Conservation (phyloP, 1,140 invertebrate genomes). For the Archivesica marissinica region DNA sequence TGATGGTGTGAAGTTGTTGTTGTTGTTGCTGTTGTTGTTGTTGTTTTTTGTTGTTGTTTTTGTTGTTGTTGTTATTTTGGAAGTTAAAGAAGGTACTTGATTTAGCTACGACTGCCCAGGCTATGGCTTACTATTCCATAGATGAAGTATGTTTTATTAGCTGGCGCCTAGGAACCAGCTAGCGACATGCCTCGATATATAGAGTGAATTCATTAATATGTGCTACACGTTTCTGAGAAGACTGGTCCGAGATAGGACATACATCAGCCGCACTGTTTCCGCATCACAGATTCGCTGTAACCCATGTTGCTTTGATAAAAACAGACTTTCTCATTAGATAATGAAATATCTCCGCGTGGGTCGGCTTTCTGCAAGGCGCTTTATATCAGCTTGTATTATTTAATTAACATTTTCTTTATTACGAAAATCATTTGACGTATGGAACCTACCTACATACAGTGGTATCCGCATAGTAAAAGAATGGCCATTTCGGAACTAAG, state of each 20-base stretch:
- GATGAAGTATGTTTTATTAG: not conserved
- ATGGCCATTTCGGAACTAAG: conserved; percentile 18
- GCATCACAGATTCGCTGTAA: not conserved
- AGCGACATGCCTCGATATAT: not conserved
- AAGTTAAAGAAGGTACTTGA: not conserved
- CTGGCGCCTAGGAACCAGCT: not conserved
- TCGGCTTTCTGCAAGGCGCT: not conserved
- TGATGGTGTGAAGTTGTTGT: not conserved
- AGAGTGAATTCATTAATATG: not conserved
- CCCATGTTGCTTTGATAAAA: not conserved
- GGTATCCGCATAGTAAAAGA: not conserved
- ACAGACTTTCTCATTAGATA: not conserved
- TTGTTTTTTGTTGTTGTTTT: not conserved
- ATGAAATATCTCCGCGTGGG: not conserved
- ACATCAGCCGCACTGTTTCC: not conserved
- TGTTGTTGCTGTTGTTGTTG: not conserved
- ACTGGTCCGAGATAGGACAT: conserved; percentile 1
- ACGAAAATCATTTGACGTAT: conserved; percentile 20
- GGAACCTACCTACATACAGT: not conserved
- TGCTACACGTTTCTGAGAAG: not conserved
- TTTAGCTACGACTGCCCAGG: not conserved
- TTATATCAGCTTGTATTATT: not conserved
- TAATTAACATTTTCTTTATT: conserved; percentile 21
- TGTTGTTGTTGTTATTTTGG: not conserved
- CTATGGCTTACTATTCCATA: too few species aligned